Base-by-base conservation (phyloP, 2,797 vertebrate genomes). In the Girardinus metallicus region DNA sequence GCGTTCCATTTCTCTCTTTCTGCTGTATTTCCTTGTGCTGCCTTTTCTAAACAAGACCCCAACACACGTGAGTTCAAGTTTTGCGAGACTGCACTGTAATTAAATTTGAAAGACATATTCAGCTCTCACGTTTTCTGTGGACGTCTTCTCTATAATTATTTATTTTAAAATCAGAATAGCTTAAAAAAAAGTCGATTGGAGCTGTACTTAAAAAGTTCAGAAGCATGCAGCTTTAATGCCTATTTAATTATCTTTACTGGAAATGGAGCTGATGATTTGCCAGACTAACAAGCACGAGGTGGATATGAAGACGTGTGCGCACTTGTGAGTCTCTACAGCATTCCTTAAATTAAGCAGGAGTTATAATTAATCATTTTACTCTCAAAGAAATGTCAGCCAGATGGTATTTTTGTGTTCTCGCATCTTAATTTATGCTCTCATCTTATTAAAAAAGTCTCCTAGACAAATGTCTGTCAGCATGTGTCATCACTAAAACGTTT, bases 321-420 rank as follows among this genome's bases (percentile, higher is more conserved):
- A 76, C 66, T 64, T 75, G 9, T 36, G 44, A 15, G 13, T 8
- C 10, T 66, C 9, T 53, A 1, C 26, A 4, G 5, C 21, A 51
- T 21, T 44, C 23, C 23, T 76, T 18, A 73, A 46, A 41, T 77
- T 29, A 39, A 36, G 26, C 36, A 51, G 7, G 12, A 18, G 36
- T 72, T 70, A 55, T 71, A 53, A 46, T 74, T 43, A 66, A 77
- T 62, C 2, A 21, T 46, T 77, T 13, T 47, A 8, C 41, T 29
- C 23, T 23, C 10, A 51, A 66, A 34, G 53, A 72, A 72, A 83
- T 77, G 71, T 74, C 53, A 62, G 5, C 47, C 64, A 80, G 72
- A 64, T 80, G 62, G 51, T 9, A 64, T 53, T 49, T 75, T 62
- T 80, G 31, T 51, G 44, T 51, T 74, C 4, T 51, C 12, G 39